phyloP scores from a whole-genome alignment of 2,113 vertebrate genomes.

The Neopipo cinnamomea region DNA sequence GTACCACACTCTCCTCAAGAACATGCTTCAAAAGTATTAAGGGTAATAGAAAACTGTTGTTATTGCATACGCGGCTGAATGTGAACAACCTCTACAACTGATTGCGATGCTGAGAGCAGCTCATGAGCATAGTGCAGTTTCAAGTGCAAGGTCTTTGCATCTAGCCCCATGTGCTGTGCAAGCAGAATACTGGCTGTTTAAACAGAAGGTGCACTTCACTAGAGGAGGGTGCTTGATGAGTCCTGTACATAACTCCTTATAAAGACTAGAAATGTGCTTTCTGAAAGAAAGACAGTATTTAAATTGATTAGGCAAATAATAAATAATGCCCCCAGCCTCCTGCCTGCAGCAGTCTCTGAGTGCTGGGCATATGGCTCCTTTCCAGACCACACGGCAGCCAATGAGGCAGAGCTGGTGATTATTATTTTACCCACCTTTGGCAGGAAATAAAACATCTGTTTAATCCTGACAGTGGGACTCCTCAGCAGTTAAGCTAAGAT shows the following conservation, averaged over 20 bases:
- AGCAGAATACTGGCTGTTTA: neutral
- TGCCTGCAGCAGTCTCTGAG: neutral
- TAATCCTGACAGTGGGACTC: neutral
- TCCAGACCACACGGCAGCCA: neutral
- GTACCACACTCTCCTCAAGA: neutral
- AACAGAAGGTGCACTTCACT: neutral
- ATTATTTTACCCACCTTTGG: constrained; percentile 28
- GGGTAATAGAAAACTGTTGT: neutral
- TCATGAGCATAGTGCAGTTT: neutral
- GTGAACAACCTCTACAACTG: neutral
- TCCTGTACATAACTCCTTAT: neutral
- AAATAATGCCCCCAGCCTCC: neutral
- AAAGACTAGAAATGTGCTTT: neutral
- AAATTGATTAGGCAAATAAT: neutral
- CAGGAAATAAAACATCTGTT: constrained; percentile 31
- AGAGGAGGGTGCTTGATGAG: neutral
- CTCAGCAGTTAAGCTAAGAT: neutral
- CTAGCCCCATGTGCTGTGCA: neutral
- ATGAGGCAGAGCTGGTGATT: neutral
- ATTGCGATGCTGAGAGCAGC: neutral
- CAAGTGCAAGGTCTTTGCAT: neutral
- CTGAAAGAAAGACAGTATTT: neutral
- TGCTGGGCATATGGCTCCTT: neutral
- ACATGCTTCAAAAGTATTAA: neutral
- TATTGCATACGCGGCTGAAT: neutral